These are phyloP conservation scores for Syrista parreyssii DNA, from an alignment of 2,888 invertebrate genomes.

Conservation along the genomic window DNA sequence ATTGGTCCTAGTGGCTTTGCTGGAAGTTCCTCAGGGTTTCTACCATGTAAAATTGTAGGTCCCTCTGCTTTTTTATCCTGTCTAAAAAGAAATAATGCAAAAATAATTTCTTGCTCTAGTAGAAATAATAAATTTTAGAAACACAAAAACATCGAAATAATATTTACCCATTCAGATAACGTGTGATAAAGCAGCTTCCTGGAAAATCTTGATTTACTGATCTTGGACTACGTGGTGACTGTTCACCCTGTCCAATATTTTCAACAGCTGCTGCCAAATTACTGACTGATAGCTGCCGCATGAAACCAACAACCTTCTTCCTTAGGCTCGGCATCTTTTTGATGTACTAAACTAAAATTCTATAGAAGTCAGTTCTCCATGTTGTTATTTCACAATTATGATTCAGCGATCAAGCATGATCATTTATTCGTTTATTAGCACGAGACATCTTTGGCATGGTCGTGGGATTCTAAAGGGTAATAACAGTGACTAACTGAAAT, in stretches of 20 bases:
- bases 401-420: not conserved
- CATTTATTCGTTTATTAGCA: not conserved
- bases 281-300: conserved; percentile 76
- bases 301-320: conserved; percentile 78
- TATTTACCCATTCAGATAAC: conserved; percentile 77
- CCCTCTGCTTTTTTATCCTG: conserved; percentile 64
- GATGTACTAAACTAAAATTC: not conserved
- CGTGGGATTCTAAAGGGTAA: not conserved
- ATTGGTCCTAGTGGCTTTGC: conserved; percentile 69
- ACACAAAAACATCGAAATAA: not conserved
- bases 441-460: not conserved
- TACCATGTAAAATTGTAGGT: conserved; percentile 76
- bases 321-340: conserved; percentile 75
- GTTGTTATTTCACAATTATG: not conserved
- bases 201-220: conserved; percentile 61
- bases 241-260: conserved; percentile 53
- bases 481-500: not conserved
- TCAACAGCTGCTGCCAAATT: conserved; percentile 58
- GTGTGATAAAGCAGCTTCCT: conserved; percentile 75
- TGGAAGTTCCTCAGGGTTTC: conserved; percentile 80
- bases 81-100: conserved; percentile 37
- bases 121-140: not conserved
- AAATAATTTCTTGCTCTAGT: not conserved
- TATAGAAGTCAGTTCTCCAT: not conserved
- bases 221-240: conserved; percentile 71